A percentile compares a stretch with the other conserved stretches of the same genome.
phyloP scores from a whole-genome alignment of 1,140 invertebrate species.

The Pantala flavescens region DNA sequence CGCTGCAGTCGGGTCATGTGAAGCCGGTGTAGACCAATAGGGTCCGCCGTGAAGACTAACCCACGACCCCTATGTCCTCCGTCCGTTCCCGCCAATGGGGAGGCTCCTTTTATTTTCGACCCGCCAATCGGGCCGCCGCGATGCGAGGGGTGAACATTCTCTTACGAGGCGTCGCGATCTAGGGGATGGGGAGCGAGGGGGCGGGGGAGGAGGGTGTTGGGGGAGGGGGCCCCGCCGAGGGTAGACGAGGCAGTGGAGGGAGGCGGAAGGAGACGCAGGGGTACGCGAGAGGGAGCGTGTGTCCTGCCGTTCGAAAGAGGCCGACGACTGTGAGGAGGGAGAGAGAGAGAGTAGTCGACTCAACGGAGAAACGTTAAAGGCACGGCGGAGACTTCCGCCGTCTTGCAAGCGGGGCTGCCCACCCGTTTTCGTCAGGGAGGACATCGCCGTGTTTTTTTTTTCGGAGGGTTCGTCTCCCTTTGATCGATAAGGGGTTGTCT shows the following conservation, averaged over 20 bases:
- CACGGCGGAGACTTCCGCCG: not conserved
- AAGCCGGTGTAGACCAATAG: not conserved
- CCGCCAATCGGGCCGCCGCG: not conserved
- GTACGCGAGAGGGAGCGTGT: not conserved
- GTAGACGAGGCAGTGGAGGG: not conserved
- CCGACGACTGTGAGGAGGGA: not conserved
- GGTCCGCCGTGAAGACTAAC: not conserved
- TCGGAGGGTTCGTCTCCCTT: not conserved
- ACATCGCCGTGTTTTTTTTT: not conserved
- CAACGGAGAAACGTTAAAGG: not conserved
- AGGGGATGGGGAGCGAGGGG: not conserved
- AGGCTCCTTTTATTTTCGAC: not conserved
- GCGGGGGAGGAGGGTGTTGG: not conserved
- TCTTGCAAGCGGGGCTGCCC: not conserved
- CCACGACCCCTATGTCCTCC: not conserved
- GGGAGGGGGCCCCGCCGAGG: not conserved
- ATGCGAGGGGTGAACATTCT: slow-evolving; percentile 3
- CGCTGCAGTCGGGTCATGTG: slow-evolving; percentile 5
- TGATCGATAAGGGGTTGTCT: not conserved
- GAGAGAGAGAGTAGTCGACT: not conserved
- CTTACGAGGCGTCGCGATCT: not conserved
- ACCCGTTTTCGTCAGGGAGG: not conserved
- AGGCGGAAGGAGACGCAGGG: not conserved
- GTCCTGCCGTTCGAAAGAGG: slow-evolving; percentile 1
- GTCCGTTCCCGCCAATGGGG: not conserved